phyloP scores from a whole-genome alignment of 2,888 invertebrate genomes.

The Cataglyphis livida region DNA sequence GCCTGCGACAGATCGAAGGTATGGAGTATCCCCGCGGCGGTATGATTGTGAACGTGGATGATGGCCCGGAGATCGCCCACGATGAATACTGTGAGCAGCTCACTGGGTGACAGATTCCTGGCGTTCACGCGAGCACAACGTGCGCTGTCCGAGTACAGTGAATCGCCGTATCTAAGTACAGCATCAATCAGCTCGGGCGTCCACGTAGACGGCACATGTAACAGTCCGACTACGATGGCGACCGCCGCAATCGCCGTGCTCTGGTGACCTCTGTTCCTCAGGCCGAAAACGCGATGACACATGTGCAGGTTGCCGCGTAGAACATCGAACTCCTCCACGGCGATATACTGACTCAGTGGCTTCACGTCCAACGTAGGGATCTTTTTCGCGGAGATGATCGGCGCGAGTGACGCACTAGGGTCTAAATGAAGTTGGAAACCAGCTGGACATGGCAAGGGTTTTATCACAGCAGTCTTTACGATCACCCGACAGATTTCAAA shows the following conservation, averaged over 20 bases:
- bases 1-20: conserved; percentile 80
- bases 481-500: conserved; percentile 78
- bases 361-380: conserved; percentile 75
- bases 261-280: conserved; percentile 83
- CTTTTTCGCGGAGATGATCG: conserved; percentile 65
- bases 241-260: conserved; percentile 87
- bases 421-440: conserved; percentile 77
- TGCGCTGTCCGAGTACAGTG: conserved; percentile 86
- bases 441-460: conserved; percentile 79
- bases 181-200: conserved; percentile 87
- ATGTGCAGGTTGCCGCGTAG: conserved; percentile 76
- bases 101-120: conserved; percentile 78
- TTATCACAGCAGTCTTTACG: conserved; percentile 76
- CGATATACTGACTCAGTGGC: conserved; percentile 68
- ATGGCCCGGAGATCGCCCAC: conserved; percentile 80
- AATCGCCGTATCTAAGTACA: conserved; percentile 89
- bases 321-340: conserved; percentile 76
- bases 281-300: conserved; percentile 69
- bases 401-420: conserved; percentile 67
- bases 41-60: conserved; percentile 75
- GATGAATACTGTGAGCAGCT: conserved; percentile 79
- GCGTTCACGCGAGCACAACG: conserved; percentile 70
- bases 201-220: conserved; percentile 88
- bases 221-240: conserved; percentile 87
- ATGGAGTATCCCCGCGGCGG: conserved; percentile 78